Evolutionary conservation across 2,113 vertebrate genomes (phyloP), one percentile per base, ranked within the genome.

Genomic region (Noctilio leporinus): DNA sequence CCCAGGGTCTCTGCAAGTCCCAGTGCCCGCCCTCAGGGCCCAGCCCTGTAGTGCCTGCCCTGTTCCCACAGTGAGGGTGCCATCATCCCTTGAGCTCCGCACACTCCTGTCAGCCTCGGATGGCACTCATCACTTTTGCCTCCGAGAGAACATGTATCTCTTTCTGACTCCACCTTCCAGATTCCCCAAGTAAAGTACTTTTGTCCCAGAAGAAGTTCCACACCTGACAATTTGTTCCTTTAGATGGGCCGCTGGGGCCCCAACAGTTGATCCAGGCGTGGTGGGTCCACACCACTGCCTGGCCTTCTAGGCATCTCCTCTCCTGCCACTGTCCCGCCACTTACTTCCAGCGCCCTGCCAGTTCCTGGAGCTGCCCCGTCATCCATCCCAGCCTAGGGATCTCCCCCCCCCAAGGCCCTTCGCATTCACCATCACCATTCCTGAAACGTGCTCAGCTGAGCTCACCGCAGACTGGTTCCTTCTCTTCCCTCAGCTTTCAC

Each of bases 251-350:
- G 7, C n/a, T n/a, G 45, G 76, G 76, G 28, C 53, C 47, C 57
- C 30, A 7, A 19, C 35, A 64, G 55, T 16, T 20, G 43, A 14
- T 3, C 30, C 80, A 16, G 35, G 7, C 43, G 7, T 38, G 47
- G 8, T n/a, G 30, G 45, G 3, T 5, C 45, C 64, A 59, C 1
- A 3, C 45, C 1, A 1, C 38, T 4, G 0, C 38, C 7, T 0
- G 14, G 73, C 24, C 14, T 24, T 88, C 20, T 53, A 64, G 33
- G 33, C 16, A 47, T 33, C 49, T 28, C 33, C 22, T 33, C 47
- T 43, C 47, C 59, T 51, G 45, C 15, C 3, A 1, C n/a, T 53
- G 75, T 43, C 17, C 75, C 76, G 35, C 64, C 65, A 28, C 28
- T 22, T 28, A 51, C 55, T 51, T 5, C 73, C 43, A 65, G 35